These are phyloP conservation scores for Alsophila aescularia DNA, from an alignment of 2,888 invertebrate genomes.

Conservation along the genomic window DNA sequence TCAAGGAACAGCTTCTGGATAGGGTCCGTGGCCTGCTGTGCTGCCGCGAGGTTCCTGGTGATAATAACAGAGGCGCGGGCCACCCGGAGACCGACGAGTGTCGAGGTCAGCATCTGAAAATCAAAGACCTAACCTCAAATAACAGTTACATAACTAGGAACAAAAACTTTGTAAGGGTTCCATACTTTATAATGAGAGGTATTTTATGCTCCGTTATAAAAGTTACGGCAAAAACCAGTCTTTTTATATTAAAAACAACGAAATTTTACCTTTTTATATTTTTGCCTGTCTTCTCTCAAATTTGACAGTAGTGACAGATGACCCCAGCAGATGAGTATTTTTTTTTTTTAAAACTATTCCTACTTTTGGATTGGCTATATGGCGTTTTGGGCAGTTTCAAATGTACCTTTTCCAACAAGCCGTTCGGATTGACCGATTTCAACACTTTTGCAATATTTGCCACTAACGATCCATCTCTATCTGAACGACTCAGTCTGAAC, in stretches of 20 bases:
- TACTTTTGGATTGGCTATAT: no score
- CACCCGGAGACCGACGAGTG: conserved; percentile 78
- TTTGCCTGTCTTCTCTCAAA: conserved; percentile 40
- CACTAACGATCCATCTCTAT: no score
- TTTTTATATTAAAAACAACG: conserved; percentile 17
- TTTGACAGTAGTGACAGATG: conserved; percentile 57
- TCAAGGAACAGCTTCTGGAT: conserved; percentile 97
- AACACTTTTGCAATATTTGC: no score
- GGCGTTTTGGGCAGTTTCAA: no score
- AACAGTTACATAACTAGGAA: conserved; percentile 61
- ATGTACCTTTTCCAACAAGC: no score
- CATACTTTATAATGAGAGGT: not conserved
- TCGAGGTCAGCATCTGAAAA: conserved; percentile 85
- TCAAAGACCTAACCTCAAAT: conserved; percentile 64
- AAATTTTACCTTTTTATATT: conserved; percentile 52
- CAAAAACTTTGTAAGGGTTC: conserved; percentile 25
- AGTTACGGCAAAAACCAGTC: no score
- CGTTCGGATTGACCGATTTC: no score
- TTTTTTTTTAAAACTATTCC: no score
- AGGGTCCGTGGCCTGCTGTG: conserved; percentile 92
- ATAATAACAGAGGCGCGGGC: conserved; percentile 79
- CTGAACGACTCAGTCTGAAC: no score
- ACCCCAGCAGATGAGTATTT: no score
- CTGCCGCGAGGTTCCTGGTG: conserved; percentile 89
- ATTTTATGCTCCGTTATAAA: not conserved